These are phyloP conservation scores for Leptodactylus fallax DNA, from an alignment of 2,797 vertebrate genomes.

Conservation along the genomic window DNA sequence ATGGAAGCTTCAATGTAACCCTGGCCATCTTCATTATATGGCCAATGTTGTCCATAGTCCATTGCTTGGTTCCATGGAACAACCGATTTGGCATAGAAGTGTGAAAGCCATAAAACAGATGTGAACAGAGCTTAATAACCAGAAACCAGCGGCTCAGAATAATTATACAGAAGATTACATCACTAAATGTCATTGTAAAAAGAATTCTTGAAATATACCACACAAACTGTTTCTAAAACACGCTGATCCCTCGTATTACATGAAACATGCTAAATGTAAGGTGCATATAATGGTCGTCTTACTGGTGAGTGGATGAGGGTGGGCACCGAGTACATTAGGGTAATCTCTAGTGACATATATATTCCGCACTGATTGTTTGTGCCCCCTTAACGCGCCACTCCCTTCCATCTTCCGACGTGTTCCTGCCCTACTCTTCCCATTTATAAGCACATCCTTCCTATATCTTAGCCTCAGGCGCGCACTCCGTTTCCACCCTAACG, in stretches of 20 bases:
- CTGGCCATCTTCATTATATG: background rate
- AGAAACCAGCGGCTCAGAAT: too few species aligned
- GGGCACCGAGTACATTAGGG: conserved; percentile 9
- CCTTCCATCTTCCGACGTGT: conserved; percentile 27
- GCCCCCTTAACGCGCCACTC: conserved; percentile 33
- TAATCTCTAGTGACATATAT: conserved; percentile 50
- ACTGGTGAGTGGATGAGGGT: background rate
- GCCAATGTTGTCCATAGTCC: background rate
- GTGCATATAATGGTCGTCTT: background rate
- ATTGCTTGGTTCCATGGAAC: background rate
- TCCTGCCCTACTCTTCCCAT: conserved; percentile 35
- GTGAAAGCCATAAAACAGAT: background rate
- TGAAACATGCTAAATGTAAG: background rate
- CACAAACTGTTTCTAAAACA: background rate
- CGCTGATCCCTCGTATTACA: background rate
- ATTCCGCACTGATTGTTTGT: conserved; percentile 18
- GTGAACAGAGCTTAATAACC: too few species aligned
- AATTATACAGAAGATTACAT: background rate
- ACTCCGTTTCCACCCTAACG: conserved; percentile 34
- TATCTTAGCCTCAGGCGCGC: conserved; percentile 46
- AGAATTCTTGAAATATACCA: background rate
- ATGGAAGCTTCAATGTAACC: background rate
- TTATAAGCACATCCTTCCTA: conserved; percentile 44
- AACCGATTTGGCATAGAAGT: background rate
- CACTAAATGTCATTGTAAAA: background rate